Conservation (phyloP, 2,797 vertebrate species). For the Capromys pilorides region DNA sequence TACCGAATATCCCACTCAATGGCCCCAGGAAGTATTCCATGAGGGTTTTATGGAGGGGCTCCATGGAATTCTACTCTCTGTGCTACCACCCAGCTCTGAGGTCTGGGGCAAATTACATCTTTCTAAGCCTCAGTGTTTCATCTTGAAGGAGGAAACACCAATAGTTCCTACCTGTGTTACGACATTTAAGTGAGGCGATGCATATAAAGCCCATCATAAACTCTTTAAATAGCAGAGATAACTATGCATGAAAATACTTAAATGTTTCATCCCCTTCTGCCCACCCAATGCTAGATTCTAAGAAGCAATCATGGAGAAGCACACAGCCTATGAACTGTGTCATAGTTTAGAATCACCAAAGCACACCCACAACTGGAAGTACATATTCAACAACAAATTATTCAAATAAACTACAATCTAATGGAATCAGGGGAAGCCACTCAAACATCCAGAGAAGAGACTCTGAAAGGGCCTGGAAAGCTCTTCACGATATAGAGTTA, state of each 20-base stretch:
- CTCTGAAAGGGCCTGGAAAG: conserved; percentile 11
- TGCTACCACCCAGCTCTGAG: not conserved
- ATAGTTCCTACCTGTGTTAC: not conserved
- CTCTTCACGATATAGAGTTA: not conserved
- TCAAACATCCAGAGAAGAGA: not conserved
- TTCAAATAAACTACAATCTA: conserved; percentile 6
- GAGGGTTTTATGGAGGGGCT: not conserved
- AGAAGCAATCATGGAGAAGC: not conserved
- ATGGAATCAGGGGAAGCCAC: not conserved
- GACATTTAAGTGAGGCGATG: not conserved
- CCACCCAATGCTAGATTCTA: not conserved
- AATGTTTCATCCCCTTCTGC: not conserved
- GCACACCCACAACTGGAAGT: not conserved
- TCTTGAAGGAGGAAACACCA: conserved; percentile 27
- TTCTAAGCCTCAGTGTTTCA: not conserved
- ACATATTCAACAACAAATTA: not conserved
- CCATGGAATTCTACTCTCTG: not conserved
- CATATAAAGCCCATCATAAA: not conserved
- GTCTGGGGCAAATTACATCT: not conserved
- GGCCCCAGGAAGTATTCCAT: not conserved
- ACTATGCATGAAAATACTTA: not conserved
- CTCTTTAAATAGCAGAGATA: conserved; percentile 8
- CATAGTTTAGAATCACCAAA: not conserved
- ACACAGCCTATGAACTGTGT: not conserved
- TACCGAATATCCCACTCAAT: not conserved